Conservation (phyloP, 92 coral and sea anemone genomes). For the Epizoanthus illoricatus region DNA sequence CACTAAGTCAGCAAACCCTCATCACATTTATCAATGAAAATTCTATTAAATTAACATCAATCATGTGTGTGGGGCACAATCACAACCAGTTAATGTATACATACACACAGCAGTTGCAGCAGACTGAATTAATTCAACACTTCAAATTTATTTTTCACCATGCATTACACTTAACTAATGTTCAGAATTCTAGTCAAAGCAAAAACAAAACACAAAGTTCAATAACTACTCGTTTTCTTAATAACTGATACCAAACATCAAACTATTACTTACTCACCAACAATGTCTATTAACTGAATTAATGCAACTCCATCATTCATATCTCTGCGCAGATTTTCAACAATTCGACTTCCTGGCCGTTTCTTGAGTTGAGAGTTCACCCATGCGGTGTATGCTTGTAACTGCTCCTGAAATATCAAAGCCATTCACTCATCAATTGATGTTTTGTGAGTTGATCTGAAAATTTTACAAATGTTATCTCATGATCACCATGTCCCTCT, state of each 20-base stretch:
- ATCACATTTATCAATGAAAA: too few species aligned
- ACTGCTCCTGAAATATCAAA: constrained; percentile 72
- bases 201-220: background rate
- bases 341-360: constrained; percentile 81
- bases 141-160: too few species aligned
- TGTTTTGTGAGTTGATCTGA: too few species aligned
- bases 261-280: constrained; percentile 63
- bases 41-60: too few species aligned
- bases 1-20: too few species aligned
- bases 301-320: constrained; percentile 97
- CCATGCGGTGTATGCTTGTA: constrained; percentile 95
- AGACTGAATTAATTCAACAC: too few species aligned
- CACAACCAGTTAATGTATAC: too few species aligned
- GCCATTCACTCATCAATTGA: too few species aligned
- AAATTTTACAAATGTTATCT: background rate
- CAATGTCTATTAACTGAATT: constrained; percentile 89
- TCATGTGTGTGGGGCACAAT: too few species aligned
- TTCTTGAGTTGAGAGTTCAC: constrained; percentile 95
- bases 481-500: background rate
- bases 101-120: too few species aligned
- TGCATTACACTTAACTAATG: too few species aligned
- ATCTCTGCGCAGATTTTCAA: constrained; percentile 90
- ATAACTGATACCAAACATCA: background rate
- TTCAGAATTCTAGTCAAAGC: background rate
- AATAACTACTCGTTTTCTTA: background rate